These are phyloP conservation scores for Scotopteryx bipunctaria DNA, from an alignment of 2,888 invertebrate species.

Conservation along the genomic window DNA sequence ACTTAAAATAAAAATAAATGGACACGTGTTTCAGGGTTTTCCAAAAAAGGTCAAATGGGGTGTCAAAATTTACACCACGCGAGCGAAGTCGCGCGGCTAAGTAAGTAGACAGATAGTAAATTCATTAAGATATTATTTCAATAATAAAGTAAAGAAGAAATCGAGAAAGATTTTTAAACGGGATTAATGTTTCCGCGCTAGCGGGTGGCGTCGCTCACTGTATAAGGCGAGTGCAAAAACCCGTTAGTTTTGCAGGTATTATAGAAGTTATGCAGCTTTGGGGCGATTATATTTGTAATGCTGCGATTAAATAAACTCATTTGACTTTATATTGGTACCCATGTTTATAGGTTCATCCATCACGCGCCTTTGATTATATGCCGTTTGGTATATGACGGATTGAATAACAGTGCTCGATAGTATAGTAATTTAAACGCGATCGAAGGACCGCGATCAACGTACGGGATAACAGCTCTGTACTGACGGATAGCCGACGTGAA, in stretches of 20 bases:
- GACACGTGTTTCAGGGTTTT: too few species aligned
- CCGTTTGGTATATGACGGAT: neutral
- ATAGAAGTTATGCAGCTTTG: constrained; percentile 9
- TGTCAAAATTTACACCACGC: too few species aligned
- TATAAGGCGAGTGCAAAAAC: constrained; percentile 6
- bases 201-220: constrained; percentile 1
- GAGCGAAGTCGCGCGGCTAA: too few species aligned
- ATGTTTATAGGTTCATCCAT: too few species aligned
- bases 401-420: constrained; percentile 2
- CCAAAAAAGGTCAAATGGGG: too few species aligned
- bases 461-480: constrained; percentile 19
- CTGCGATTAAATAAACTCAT: neutral
- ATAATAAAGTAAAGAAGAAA: neutral
- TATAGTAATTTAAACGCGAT: neutral
- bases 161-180: constrained; percentile 7
- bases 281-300: constrained; percentile 8
- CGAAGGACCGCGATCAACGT: constrained; percentile 18
- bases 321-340: neutral
- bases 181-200: constrained; percentile 13
- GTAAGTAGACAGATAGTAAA: too few species aligned
- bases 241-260: constrained; percentile 14
- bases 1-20: too few species aligned
- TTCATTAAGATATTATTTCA: neutral
- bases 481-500: constrained; percentile 17
- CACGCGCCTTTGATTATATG: too few species aligned